Conservation (phyloP, 2,113 vertebrate species). For the Heterotis niloticus region DNA sequence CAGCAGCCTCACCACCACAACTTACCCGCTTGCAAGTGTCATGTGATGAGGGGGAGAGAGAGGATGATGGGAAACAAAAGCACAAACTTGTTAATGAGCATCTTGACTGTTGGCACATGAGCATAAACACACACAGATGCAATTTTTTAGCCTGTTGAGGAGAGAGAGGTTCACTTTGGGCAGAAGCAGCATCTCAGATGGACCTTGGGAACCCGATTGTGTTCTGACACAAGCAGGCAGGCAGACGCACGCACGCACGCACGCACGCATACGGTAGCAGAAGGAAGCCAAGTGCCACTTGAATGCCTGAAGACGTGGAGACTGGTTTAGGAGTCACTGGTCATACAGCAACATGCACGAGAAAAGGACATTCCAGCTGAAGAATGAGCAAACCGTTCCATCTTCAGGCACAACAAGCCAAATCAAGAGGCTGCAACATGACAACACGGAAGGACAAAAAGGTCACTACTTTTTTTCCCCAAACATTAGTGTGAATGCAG, state of each 20-base stretch:
- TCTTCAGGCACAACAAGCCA: background rate
- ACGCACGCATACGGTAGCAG: background rate
- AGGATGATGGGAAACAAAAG: slow-evolving; percentile 87
- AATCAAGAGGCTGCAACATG: background rate
- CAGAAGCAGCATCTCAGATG: background rate
- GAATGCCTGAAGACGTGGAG: background rate
- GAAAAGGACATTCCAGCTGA: background rate
- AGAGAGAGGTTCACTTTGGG: background rate
- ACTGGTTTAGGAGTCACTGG: background rate
- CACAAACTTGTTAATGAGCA: slow-evolving; percentile 88
- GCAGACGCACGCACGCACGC: slow-evolving; percentile 13
- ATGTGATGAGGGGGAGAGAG: slow-evolving; percentile 73
- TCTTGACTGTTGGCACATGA: slow-evolving; percentile 31
- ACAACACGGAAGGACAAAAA: background rate
- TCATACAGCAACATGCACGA: slow-evolving; percentile 41
- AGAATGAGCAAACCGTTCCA: background rate
- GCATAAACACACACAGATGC: background rate
- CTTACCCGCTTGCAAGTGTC: slow-evolving; percentile 78
- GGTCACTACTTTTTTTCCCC: background rate
- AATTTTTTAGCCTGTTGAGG: background rate
- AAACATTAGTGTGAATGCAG: too few species aligned
- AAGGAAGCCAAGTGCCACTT: background rate
- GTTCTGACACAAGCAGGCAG: background rate
- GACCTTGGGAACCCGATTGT: background rate
- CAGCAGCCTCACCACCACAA: slow-evolving; percentile 71